A percentile compares a stretch with the other conserved stretches of the same genome.
Conservation (phyloP, 2,113 vertebrate species). For the Malurus elegans region DNA sequence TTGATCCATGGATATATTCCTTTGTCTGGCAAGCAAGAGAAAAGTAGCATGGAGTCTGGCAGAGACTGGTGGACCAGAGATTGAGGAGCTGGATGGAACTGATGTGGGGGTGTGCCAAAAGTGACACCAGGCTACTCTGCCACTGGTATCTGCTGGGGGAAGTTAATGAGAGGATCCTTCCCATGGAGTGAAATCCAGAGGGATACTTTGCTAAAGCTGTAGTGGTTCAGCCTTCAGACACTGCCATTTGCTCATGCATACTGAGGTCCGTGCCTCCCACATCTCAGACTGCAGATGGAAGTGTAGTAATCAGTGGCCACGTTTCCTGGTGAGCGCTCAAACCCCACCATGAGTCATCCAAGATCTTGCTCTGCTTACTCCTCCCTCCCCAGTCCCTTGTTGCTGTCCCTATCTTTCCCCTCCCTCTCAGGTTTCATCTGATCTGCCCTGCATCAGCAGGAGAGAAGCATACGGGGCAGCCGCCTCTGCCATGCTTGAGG, state of each 20-base stretch:
- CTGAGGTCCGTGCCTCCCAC: background rate
- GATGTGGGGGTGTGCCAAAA: rapidly evolving
- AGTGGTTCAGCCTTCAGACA: background rate
- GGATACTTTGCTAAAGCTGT: background rate
- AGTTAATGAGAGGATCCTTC: background rate
- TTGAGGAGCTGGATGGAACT: background rate
- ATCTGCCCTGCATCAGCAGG: background rate
- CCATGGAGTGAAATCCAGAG: background rate
- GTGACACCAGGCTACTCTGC: background rate
- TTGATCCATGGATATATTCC: background rate
- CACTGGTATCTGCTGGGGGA: rapidly evolving
- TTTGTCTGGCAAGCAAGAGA: background rate
- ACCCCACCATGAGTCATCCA: background rate
- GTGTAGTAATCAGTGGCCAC: background rate
- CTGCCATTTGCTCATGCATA: background rate
- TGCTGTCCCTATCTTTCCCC: rapidly evolving
- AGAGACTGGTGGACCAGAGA: rapidly evolving
- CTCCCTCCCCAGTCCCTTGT: rapidly evolving
- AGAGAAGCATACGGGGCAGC: background rate
- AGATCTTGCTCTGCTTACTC: background rate
- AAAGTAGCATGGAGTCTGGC: background rate
- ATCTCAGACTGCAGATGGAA: background rate
- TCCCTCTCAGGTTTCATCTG: background rate
- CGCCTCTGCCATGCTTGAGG: background rate
- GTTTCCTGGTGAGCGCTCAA: rapidly evolving